Evolutionary conservation across 2,797 vertebrate species (phyloP).

Genomic region (Pipistrellus nathusii): DNA sequence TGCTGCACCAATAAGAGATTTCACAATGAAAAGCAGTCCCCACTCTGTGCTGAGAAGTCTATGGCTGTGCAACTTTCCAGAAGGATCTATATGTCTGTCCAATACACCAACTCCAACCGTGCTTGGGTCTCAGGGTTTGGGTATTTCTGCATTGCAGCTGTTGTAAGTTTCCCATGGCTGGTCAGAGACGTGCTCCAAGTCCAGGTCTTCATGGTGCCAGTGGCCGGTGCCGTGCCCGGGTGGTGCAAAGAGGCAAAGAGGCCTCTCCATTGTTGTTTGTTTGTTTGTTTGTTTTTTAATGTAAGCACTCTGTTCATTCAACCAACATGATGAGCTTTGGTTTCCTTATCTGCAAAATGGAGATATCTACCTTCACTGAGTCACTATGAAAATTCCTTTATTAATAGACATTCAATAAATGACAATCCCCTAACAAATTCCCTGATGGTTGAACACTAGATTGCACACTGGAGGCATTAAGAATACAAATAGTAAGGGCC

Average conservation of each 20-base stretch:
- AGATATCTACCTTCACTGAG: not conserved
- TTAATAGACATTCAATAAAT: not conserved
- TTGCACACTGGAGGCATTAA: not conserved
- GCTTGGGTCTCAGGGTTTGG: constrained; percentile 95
- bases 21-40: not conserved
- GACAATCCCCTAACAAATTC: not conserved
- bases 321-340: not conserved
- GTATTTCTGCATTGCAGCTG: constrained; percentile 95
- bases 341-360: not conserved
- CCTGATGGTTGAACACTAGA: not conserved
- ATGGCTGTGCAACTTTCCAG: constrained; percentile 88
- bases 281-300: not conserved
- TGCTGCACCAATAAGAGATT: not conserved
- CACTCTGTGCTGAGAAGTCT: not conserved
- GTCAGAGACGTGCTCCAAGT: not conserved
- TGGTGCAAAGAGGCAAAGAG: not conserved
- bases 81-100: constrained; percentile 89
- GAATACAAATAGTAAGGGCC: not conserved
- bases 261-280: not conserved
- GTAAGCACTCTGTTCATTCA: constrained; percentile 55
- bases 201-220: not conserved
- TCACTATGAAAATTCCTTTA: constrained; percentile 11
- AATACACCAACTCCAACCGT: constrained; percentile 95
- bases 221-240: not conserved
- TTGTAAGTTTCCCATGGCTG: constrained; percentile 93